Conservation (phyloP, 2,888 invertebrate genomes). For the Scaeva pyrastri region DNA sequence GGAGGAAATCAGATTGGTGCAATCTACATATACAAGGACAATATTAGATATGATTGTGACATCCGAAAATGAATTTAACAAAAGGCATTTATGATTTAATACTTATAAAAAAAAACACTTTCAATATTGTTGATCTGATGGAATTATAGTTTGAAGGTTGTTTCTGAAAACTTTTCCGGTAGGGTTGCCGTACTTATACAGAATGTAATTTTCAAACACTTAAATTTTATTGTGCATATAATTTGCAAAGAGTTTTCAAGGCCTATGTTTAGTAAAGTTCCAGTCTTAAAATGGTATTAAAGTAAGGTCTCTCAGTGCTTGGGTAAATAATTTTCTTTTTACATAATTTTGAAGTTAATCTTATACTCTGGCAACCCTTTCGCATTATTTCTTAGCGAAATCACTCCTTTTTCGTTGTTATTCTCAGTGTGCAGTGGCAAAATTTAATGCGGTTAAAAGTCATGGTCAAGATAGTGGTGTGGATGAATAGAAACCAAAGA, state of each 20-base stretch:
- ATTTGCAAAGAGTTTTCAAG: too few relatives aligned
- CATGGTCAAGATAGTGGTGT: slow-evolving; percentile 52
- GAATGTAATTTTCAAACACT: too few relatives aligned
- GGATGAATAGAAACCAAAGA: slow-evolving; percentile 8
- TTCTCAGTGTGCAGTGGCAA: slow-evolving; percentile 16
- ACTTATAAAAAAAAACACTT: slow-evolving; percentile 14
- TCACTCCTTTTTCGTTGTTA: neutral
- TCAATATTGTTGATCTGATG: slow-evolving; percentile 46
- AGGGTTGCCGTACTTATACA: neutral
- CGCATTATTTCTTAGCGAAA: slow-evolving; percentile 23
- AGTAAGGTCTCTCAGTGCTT: too few relatives aligned
- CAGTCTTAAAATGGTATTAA: too few relatives aligned
- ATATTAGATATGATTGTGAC: slow-evolving; percentile 30
- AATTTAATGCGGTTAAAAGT: slow-evolving; percentile 54
- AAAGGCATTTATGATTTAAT: slow-evolving; percentile 36
- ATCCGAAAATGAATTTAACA: slow-evolving; percentile 25
- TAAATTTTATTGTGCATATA: too few relatives aligned
- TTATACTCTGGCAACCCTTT: neutral
- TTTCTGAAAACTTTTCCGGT: neutral
- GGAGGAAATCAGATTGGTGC: slow-evolving; percentile 25
- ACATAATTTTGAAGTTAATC: too few relatives aligned
- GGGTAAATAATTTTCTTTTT: too few relatives aligned
- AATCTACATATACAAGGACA: slow-evolving; percentile 39
- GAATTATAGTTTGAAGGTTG: slow-evolving; percentile 48
- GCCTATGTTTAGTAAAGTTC: too few relatives aligned